phyloP scores from a whole-genome alignment of 2,113 vertebrate species.

The Halcyon malimbica region DNA sequence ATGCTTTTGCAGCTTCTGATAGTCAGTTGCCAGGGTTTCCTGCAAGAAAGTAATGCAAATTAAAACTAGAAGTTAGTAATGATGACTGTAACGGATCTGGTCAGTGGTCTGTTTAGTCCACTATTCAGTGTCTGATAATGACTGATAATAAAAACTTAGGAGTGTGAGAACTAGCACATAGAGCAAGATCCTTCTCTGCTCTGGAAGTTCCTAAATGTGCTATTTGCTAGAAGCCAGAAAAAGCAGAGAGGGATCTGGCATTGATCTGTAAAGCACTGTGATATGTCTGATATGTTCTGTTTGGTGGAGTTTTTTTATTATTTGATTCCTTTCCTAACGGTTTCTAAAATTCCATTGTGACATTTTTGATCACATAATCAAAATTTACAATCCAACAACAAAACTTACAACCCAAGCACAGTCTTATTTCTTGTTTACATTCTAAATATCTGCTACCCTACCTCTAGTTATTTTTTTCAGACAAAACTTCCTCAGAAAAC shows the following conservation, averaged over 20 bases:
- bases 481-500: background rate
- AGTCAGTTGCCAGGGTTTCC: background rate
- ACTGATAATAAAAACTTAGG: background rate
- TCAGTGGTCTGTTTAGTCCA: background rate
- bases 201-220: background rate
- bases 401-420: background rate
- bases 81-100: background rate
- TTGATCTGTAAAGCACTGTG: background rate
- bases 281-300: background rate
- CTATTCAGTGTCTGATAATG: background rate
- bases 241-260: background rate
- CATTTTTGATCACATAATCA: background rate
- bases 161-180: background rate
- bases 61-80: background rate
- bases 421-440: background rate
- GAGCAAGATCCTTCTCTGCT: background rate
- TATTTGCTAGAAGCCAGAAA: background rate
- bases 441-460: background rate
- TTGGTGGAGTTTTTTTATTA: background rate
- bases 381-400: background rate
- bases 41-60: background rate
- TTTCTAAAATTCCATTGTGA: background rate
- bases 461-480: background rate
- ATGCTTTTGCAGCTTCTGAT: background rate
- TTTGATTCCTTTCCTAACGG: background rate